phyloP scores from a whole-genome alignment of 1,140 invertebrate genomes.

The Bombus confusus region DNA sequence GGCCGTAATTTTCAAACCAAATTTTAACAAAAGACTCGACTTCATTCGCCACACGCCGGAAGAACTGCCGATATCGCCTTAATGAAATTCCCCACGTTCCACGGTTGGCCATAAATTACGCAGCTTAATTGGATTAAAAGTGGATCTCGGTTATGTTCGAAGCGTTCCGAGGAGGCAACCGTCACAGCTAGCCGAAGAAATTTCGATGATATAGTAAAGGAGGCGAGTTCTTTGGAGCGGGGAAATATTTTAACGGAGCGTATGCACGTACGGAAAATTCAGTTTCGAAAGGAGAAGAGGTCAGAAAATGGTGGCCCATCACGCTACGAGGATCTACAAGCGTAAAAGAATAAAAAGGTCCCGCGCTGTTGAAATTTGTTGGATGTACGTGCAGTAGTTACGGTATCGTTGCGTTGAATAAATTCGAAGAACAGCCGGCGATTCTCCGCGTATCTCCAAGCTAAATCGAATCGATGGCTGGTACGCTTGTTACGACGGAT shows the following conservation, averaged over 20 bases:
- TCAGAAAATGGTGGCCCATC: slow-evolving; percentile 8
- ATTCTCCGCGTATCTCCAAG: slow-evolving; percentile 31
- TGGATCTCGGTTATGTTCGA: slow-evolving; percentile 2
- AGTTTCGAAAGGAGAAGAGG: background rate
- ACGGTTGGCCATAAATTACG: slow-evolving; percentile 26
- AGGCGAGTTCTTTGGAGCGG: background rate
- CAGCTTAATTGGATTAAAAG: slow-evolving; percentile 48
- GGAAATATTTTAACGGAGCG: background rate
- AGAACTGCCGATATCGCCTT: slow-evolving; percentile 40
- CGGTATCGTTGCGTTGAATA: slow-evolving; percentile 54
- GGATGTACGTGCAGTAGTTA: slow-evolving; percentile 58
- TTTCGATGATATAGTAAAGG: slow-evolving; percentile 18
- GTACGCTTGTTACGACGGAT: background rate
- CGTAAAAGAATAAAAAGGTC: slow-evolving; percentile 61
- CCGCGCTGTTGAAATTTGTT: slow-evolving; percentile 47
- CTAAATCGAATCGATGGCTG: slow-evolving; percentile 36
- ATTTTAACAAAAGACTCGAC: slow-evolving; percentile 16
- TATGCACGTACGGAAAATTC: slow-evolving; percentile 14
- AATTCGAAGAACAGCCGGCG: slow-evolving; percentile 44
- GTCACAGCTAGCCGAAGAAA: background rate
- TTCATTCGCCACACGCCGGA: background rate
- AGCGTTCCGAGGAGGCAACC: background rate
- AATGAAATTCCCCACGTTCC: slow-evolving; percentile 43
- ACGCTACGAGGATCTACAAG: background rate
- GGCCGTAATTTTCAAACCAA: background rate